Percentiles rank a stretch among this genome's conserved stretches.
Conservation (phyloP, 2,113 vertebrate genomes). For the Todiramphus chloris region DNA sequence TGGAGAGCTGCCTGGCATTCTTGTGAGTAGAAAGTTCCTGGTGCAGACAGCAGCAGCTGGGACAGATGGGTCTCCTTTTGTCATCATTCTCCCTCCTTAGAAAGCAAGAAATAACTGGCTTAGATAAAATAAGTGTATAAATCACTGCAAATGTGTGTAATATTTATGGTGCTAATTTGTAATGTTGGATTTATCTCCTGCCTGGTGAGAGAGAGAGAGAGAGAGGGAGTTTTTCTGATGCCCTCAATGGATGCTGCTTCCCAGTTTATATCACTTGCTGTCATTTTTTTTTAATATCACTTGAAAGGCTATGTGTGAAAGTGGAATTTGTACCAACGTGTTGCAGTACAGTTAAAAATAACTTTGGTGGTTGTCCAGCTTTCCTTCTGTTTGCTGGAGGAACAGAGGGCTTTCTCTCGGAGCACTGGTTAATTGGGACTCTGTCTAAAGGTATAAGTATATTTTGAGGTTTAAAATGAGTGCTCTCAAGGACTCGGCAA, state of each 20-base stretch:
- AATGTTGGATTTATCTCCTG: conserved; percentile 18
- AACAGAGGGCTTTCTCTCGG: background rate
- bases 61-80: background rate
- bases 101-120: conserved; percentile 5
- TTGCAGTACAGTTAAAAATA: conserved; percentile 19
- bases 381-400: background rate
- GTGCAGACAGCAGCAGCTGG: background rate
- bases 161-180: conserved; percentile 54
- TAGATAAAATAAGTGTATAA: conserved; percentile 16
- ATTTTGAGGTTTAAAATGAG: background rate
- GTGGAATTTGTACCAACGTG: background rate
- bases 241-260: background rate
- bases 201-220: background rate
- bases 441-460: background rate
- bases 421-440: conserved; percentile 32
- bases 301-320: background rate
- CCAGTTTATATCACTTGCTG: conserved; percentile 11
- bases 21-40: background rate
- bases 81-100: background rate
- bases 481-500: background rate
- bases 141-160: background rate
- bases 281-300: background rate
- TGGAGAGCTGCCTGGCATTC: background rate
- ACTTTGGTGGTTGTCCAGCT: conserved; percentile 18
- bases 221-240: background rate